phyloP scores from a whole-genome alignment of 2,797 vertebrate genomes.

The Gallinago nigripennis region DNA sequence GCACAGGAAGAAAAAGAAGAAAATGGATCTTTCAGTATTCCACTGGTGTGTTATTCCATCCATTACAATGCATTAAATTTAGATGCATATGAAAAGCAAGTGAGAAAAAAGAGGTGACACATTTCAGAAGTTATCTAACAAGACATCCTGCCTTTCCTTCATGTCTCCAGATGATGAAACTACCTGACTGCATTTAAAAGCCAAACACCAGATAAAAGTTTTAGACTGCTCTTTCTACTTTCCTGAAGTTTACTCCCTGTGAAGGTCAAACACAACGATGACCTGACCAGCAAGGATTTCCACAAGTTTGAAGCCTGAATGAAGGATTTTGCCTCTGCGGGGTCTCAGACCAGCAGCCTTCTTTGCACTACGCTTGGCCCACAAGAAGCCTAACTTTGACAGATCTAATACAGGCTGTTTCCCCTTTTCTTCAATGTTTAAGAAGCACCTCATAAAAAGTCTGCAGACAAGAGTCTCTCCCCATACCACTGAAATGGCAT shows the following conservation, averaged over 20 bases:
- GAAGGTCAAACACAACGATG: slow-evolving; percentile 28
- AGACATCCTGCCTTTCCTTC: neutral
- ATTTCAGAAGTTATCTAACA: slow-evolving; percentile 22
- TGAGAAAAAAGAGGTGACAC: neutral
- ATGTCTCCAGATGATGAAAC: slow-evolving; percentile 27
- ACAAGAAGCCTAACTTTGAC: neutral
- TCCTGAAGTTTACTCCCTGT: slow-evolving; percentile 39
- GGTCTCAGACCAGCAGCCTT: neutral
- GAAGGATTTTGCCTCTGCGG: slow-evolving; percentile 7
- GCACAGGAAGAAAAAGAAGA: neutral
- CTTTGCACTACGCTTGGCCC: neutral
- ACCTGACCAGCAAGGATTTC: slow-evolving; percentile 29
- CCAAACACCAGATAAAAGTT: slow-evolving; percentile 4
- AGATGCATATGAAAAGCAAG: slow-evolving; percentile 19
- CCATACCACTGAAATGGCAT: neutral
- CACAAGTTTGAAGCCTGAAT: neutral
- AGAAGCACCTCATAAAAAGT: neutral
- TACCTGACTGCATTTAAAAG: slow-evolving; percentile 38
- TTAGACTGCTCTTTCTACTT: neutral
- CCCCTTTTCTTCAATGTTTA: neutral
- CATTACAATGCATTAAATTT: neutral
- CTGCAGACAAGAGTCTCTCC: neutral
- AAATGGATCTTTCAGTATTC: neutral
- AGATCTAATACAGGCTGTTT: neutral
- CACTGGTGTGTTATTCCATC: neutral